Evolutionary conservation across 2,113 vertebrate species (phyloP).

Genomic region (Cephalophus harveyi): DNA sequence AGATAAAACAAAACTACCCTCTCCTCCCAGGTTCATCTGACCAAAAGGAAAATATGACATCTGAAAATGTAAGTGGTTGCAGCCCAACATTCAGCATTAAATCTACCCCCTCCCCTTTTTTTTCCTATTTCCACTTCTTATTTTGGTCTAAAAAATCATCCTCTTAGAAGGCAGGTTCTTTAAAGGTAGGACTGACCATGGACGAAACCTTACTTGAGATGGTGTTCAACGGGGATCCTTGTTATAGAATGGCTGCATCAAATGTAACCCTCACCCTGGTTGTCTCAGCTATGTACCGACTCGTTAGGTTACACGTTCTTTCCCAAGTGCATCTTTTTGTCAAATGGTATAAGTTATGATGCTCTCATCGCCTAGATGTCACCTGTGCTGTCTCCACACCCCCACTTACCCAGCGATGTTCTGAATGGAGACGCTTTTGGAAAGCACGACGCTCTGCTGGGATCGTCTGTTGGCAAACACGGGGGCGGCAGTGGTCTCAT

Average conservation of each 20-base stretch:
- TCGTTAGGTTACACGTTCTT: not conserved
- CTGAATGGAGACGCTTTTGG: constrained; percentile 97
- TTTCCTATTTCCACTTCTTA: not conserved
- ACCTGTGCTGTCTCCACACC: not conserved
- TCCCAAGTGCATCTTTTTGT: not conserved
- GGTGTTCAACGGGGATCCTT: not conserved
- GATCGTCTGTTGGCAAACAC: constrained; percentile 82
- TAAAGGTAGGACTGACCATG: not conserved
- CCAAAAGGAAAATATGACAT: not conserved
- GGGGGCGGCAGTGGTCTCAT: constrained; percentile 81
- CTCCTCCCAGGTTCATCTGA: not conserved
- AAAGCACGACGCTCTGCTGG: constrained; percentile 85
- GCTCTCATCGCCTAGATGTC: not conserved
- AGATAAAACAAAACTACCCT: not conserved
- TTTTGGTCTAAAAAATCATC: not conserved
- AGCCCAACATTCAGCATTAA: not conserved
- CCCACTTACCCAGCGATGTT: constrained; percentile 96
- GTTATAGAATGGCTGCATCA: rapidly evolving
- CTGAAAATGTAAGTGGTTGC: not conserved
- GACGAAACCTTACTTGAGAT: not conserved
- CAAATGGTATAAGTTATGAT: not conserved
- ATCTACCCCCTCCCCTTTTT: rapidly evolving
- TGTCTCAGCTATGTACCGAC: rapidly evolving
- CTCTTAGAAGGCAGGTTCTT: not conserved
- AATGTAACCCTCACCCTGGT: rapidly evolving